phyloP scores from a whole-genome alignment of 1,140 invertebrate species.

The Helicoverpa zea region DNA sequence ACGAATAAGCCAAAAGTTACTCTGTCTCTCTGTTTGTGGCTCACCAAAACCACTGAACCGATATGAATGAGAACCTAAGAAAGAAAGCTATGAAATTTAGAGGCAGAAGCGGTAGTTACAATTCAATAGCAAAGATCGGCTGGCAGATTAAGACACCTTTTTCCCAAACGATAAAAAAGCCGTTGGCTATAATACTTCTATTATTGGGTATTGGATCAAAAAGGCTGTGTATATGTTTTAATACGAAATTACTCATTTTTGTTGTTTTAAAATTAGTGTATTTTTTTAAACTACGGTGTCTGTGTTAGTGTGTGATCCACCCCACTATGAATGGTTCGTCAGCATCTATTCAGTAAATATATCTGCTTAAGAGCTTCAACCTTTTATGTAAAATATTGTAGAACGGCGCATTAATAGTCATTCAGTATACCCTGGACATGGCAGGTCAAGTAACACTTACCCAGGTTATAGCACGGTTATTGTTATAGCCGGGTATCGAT shows the following conservation, averaged over 20 bases:
- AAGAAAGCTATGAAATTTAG: no score
- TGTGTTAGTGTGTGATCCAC: no score
- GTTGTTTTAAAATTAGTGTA: no score
- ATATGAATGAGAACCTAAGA: background rate
- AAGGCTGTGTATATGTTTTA: no score
- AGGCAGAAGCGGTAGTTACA: no score
- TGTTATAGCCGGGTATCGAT: background rate
- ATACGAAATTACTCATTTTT: no score
- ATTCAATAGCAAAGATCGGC: no score
- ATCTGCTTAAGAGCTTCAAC: conserved; percentile 24
- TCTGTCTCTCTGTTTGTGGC: background rate
- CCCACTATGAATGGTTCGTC: conserved; percentile 5
- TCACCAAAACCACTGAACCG: background rate
- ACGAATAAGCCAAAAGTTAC: background rate
- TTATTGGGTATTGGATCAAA: no score
- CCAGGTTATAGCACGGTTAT: conserved; percentile 8
- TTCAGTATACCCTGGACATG: background rate
- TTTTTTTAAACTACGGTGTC: no score
- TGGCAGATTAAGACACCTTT: no score
- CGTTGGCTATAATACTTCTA: no score
- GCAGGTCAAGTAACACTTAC: background rate
- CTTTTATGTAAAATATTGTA: background rate
- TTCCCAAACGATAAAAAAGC: no score
- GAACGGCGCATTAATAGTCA: background rate
- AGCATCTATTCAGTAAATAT: conserved; percentile 21